These are phyloP conservation scores for Dendrocopos noguchii DNA, from an alignment of 2,113 vertebrate genomes.

Conservation along the genomic window DNA sequence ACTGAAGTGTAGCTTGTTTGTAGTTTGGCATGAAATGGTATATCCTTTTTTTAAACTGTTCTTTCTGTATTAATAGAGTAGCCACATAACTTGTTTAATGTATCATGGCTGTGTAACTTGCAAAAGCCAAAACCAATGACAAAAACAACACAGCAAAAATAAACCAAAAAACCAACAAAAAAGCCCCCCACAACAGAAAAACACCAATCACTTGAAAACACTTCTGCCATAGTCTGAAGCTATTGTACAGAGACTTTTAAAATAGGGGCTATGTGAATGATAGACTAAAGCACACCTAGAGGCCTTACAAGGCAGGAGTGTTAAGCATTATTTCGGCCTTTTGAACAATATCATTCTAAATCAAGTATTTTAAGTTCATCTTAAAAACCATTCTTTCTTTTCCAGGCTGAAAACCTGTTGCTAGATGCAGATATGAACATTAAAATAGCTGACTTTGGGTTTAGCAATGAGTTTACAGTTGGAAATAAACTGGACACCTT, in stretches of 20 bases:
- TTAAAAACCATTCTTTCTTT: constrained; percentile 59
- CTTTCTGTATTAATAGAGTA: background rate
- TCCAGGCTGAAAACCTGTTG: constrained; percentile 96
- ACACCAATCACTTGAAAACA: background rate
- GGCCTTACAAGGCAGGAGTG: background rate
- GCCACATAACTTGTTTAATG: background rate
- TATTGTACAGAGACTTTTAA: background rate
- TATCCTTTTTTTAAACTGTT: background rate
- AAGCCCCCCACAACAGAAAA: no score
- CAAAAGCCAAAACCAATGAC: background rate
- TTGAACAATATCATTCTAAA: background rate
- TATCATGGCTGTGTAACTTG: background rate
- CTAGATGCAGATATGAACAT: constrained; percentile 99
- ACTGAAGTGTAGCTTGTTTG: background rate
- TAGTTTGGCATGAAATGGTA: background rate
- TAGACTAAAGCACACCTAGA: background rate
- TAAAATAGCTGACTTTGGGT: constrained; percentile 98
- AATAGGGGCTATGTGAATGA: background rate
- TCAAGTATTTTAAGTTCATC: background rate
- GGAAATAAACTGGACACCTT: constrained; percentile 99
- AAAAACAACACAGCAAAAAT: background rate
- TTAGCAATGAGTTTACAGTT: constrained; percentile 97
- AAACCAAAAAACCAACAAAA: background rate
- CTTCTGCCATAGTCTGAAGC: background rate
- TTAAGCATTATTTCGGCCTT: background rate